Evolutionary conservation across 2,797 vertebrate genomes (phyloP).

Genomic region (Pteropus rufus): DNA sequence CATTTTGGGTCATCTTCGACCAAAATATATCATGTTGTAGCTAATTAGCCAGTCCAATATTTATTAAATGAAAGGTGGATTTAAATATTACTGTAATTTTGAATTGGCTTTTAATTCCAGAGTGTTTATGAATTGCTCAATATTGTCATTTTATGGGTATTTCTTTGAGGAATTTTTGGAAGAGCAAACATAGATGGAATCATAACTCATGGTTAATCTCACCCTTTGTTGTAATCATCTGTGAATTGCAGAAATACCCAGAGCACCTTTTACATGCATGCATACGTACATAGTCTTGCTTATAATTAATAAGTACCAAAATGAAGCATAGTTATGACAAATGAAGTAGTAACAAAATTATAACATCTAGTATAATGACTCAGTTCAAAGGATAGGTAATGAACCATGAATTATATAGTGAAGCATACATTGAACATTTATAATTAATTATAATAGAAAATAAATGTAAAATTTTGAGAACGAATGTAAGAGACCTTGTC

Average conservation of each 20-base stretch:
- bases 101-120: neutral
- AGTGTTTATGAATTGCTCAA: neutral
- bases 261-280: neutral
- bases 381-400: conserved; percentile 72
- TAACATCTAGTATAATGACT: conserved; percentile 80
- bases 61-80: neutral
- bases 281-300: neutral
- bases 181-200: conserved; percentile 51
- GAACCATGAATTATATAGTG: conserved; percentile 74
- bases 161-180: conserved; percentile 7
- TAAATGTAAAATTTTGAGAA: conserved; percentile 44
- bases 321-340: conserved; percentile 67
- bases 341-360: conserved; percentile 76
- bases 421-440: conserved; percentile 50
- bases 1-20: neutral
- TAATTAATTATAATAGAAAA: conserved; percentile 56
- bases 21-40: neutral
- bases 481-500: neutral
- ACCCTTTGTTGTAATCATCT: conserved; percentile 67
- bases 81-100: neutral
- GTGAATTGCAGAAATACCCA: conserved; percentile 56
- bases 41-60: neutral
- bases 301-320: conserved; percentile 69
- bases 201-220: conserved; percentile 64
- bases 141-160: neutral